Evolutionary conservation across 1,140 invertebrate genomes (phyloP).

Genomic region (Zaprionus davidi): DNA sequence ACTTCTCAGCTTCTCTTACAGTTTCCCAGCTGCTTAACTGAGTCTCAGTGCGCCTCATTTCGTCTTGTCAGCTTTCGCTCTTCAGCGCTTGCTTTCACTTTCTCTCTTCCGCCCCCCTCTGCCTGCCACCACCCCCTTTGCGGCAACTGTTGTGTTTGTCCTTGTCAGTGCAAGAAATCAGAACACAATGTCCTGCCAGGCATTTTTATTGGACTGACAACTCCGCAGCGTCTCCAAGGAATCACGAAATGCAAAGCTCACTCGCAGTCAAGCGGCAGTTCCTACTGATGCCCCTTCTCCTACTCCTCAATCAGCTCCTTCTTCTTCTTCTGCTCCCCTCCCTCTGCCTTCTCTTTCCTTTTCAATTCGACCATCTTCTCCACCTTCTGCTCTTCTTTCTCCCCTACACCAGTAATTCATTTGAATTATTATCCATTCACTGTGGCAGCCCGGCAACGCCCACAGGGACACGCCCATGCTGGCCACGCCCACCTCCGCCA

Average conservation of each 20-base stretch:
- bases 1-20: slow-evolving; percentile 5
- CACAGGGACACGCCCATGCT: slow-evolving; percentile 11
- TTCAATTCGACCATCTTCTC: not conserved
- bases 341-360: not conserved
- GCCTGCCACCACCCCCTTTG: not conserved
- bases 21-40: slow-evolving; percentile 21
- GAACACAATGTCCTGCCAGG: slow-evolving; percentile 67
- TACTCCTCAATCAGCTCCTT: not conserved
- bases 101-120: not conserved
- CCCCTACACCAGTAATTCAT: slow-evolving; percentile 66
- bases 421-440: slow-evolving; percentile 77
- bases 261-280: slow-evolving; percentile 13
- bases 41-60: slow-evolving; percentile 31
- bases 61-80: slow-evolving; percentile 3
- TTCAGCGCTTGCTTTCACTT: slow-evolving; percentile 8
- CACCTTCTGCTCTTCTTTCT: not conserved
- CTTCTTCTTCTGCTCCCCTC: not conserved
- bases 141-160: slow-evolving; percentile 4
- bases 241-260: slow-evolving; percentile 37
- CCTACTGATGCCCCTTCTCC: not conserved
- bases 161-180: slow-evolving; percentile 64
- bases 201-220: slow-evolving; percentile 67
- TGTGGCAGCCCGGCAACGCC: slow-evolving; percentile 11
- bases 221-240: slow-evolving; percentile 41
- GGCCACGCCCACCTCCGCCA: not conserved